phyloP scores from a whole-genome alignment of 2,888 invertebrate species.

The Himalopsyche japonica region DNA sequence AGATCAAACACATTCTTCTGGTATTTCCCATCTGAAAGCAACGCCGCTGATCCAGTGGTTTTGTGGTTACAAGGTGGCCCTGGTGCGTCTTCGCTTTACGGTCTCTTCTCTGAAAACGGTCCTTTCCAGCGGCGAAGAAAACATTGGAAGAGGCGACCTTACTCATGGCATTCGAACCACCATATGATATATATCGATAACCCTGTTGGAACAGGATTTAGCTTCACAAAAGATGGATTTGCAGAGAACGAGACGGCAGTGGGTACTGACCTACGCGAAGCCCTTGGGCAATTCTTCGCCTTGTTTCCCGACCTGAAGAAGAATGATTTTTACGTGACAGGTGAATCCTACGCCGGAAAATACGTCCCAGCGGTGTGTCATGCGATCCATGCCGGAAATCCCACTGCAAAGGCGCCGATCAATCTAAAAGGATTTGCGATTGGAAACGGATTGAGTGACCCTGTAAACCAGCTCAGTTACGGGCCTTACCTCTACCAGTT shows the following conservation, averaged over 20 bases:
- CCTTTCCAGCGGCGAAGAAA: conserved; percentile 64
- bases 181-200: conserved; percentile 89
- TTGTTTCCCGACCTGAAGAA: conserved; percentile 75
- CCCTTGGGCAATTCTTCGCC: conserved; percentile 79
- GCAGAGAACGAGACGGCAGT: conserved; percentile 79
- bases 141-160: conserved; percentile 62
- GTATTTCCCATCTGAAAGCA: conserved; percentile 77
- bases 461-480: conserved; percentile 75
- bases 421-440: conserved; percentile 74
- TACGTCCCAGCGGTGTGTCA: conserved; percentile 78
- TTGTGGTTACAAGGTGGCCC: conserved; percentile 89
- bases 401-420: conserved; percentile 65
- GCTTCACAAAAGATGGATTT: conserved; percentile 81
- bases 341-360: conserved; percentile 87
- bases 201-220: conserved; percentile 91
- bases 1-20: conserved; percentile 89
- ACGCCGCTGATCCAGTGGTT: conserved; percentile 65
- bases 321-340: conserved; percentile 83
- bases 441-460: conserved; percentile 72
- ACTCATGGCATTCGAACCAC: conserved; percentile 79
- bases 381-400: conserved; percentile 67
- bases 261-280: conserved; percentile 76
- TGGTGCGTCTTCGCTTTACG: conserved; percentile 77
- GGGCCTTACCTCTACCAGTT: conserved; percentile 71
- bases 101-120: conserved; percentile 83